Evolutionary conservation across 2,888 invertebrate genomes (phyloP).

Genomic region (Gonocerus acuteangulatus): DNA sequence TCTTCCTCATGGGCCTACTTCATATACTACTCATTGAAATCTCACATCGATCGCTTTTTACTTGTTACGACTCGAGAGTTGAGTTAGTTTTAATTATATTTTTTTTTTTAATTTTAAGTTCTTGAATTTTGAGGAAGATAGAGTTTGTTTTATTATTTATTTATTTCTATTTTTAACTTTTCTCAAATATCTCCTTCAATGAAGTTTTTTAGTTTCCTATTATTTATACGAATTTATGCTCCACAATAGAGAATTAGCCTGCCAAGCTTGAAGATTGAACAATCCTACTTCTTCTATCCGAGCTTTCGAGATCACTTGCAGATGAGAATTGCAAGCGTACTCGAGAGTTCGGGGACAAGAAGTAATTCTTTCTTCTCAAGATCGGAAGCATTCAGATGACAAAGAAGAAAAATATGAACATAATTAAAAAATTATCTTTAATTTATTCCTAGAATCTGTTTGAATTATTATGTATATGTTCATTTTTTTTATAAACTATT

Average conservation of each 20-base stretch:
- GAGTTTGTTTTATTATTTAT: background rate
- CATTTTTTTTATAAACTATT: background rate
- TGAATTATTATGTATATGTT: background rate
- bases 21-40: conserved; percentile 73
- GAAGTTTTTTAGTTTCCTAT: too few relatives aligned
- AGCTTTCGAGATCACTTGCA: too few relatives aligned
- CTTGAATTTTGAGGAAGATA: background rate
- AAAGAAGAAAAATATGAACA: background rate
- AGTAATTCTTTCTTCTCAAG: too few relatives aligned
- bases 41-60: conserved; percentile 71
- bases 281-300: too few relatives aligned
- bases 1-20: conserved; percentile 69
- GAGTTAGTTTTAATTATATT: conserved; percentile 50
- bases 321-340: too few relatives aligned
- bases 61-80: conserved; percentile 70
- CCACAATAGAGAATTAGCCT: too few relatives aligned
- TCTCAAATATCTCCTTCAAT: too few relatives aligned
- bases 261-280: background rate
- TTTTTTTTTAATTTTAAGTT: background rate
- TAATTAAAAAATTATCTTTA: background rate
- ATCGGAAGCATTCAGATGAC: background rate
- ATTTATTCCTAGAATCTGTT: background rate
- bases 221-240: too few relatives aligned
- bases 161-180: background rate
- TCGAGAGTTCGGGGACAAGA: too few relatives aligned